Percentiles rank a stretch among this genome's conserved stretches.
These are phyloP conservation scores for Phyllotreta striolata DNA, from an alignment of 2,888 invertebrate species.

Conservation along the genomic window DNA sequence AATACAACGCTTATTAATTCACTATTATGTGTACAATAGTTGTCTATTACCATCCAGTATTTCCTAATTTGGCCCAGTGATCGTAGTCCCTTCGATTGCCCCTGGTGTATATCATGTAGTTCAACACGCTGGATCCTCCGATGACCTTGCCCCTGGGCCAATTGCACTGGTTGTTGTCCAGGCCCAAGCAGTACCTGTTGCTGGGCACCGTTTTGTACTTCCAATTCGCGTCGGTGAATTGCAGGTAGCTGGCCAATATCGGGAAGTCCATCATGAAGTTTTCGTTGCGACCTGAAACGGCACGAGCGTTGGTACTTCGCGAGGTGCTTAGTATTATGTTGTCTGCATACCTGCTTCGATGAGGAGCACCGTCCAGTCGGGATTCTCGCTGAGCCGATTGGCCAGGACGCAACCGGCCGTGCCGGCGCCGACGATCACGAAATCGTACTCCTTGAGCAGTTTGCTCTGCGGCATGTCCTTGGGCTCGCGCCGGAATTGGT, in stretches of 20 bases:
- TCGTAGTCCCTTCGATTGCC: constrained; percentile 89
- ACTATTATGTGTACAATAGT: neutral
- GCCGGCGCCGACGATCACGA: constrained; percentile 81
- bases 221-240: constrained; percentile 80
- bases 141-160: constrained; percentile 73
- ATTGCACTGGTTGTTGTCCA: constrained; percentile 77
- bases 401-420: constrained; percentile 82
- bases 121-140: constrained; percentile 87
- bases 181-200: constrained; percentile 74
- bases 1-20: constrained; percentile 41
- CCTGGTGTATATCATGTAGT: constrained; percentile 91
- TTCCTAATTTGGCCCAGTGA: constrained; percentile 84
- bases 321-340: too few species aligned
- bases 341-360: constrained; percentile 71
- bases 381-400: constrained; percentile 75
- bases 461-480: constrained; percentile 63
- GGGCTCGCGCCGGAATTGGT: constrained; percentile 65
- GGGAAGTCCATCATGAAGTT: constrained; percentile 80
- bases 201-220: constrained; percentile 82
- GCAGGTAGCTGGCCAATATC: constrained; percentile 75
- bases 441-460: constrained; percentile 72
- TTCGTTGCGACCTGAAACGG: constrained; percentile 67
- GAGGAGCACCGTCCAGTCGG: constrained; percentile 72
- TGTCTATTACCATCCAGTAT: constrained; percentile 64
- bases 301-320: too few species aligned